These are phyloP conservation scores for Lepus americanus DNA, from an alignment of 2,113 vertebrate genomes.

Conservation along the genomic window DNA sequence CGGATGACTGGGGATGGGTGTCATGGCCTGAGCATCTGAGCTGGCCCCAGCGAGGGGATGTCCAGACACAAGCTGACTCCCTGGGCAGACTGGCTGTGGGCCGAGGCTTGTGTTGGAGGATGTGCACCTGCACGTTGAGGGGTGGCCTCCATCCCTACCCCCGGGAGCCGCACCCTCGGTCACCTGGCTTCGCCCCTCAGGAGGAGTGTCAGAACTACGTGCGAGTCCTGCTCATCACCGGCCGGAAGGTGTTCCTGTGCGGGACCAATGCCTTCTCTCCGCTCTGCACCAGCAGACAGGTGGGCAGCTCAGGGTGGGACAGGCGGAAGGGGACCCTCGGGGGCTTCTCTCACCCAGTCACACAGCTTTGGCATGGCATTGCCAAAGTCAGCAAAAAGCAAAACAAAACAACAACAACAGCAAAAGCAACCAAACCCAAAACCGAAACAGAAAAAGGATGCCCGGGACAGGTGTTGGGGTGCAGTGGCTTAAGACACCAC, in stretches of 20 bases:
- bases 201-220: slow-evolving; percentile 99
- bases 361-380: not conserved
- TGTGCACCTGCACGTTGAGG: accelerated
- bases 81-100: not conserved
- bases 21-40: not conserved
- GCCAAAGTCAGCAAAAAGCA: not conserved
- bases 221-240: slow-evolving; percentile 95
- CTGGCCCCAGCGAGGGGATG: not conserved
- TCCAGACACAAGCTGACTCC: no score
- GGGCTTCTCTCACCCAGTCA: not conserved
- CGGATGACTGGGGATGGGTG: not conserved
- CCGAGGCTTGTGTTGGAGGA: not conserved
- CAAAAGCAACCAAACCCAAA: not conserved
- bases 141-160: accelerated
- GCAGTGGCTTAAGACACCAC: no score
- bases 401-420: no score
- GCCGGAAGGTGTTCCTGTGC: slow-evolving; percentile 96
- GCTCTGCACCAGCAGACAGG: slow-evolving; percentile 95
- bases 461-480: no score
- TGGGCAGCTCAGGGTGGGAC: slow-evolving; percentile 76
- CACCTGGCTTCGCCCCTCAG: slow-evolving; percentile 84
- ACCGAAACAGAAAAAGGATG: not conserved
- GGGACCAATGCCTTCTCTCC: slow-evolving; percentile 99
- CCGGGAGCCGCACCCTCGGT: not conserved
- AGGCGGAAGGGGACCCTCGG: not conserved